A percentile compares a stretch with the other conserved stretches of the same genome.
phyloP scores from a whole-genome alignment of 2,113 vertebrate species.

The Mesoclemmys tuberculata region DNA sequence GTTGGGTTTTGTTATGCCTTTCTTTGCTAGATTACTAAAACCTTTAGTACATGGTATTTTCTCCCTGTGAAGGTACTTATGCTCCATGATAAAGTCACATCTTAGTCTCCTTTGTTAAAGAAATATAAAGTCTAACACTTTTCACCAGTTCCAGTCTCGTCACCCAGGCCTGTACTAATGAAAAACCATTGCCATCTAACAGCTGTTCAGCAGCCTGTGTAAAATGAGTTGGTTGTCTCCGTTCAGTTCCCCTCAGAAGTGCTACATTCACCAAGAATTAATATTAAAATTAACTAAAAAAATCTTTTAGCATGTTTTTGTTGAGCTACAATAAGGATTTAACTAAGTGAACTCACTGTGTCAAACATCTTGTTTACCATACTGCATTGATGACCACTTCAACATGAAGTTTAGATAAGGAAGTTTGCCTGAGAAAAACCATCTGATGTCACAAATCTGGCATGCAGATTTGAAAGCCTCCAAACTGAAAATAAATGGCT shows the following conservation, averaged over 20 bases:
- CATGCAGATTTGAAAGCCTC: not conserved
- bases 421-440: not conserved
- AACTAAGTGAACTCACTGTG: not conserved
- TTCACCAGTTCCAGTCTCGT: not conserved
- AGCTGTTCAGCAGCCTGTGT: fast-evolving
- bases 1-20: not conserved
- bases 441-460: not conserved
- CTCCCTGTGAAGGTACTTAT: not conserved
- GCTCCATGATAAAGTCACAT: not conserved
- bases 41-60: not conserved
- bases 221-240: not conserved
- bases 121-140: not conserved
- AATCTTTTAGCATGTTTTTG: not conserved
- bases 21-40: not conserved
- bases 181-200: not conserved
- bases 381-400: not conserved
- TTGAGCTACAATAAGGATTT: not conserved
- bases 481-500: not conserved
- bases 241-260: not conserved
- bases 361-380: not conserved
- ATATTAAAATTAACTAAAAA: not conserved
- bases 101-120: not conserved
- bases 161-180: not conserved
- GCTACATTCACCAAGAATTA: not conserved
- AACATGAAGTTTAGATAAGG: not conserved